phyloP scores from a whole-genome alignment of 2,113 vertebrate species.

The Dryoscopus gambensis region DNA sequence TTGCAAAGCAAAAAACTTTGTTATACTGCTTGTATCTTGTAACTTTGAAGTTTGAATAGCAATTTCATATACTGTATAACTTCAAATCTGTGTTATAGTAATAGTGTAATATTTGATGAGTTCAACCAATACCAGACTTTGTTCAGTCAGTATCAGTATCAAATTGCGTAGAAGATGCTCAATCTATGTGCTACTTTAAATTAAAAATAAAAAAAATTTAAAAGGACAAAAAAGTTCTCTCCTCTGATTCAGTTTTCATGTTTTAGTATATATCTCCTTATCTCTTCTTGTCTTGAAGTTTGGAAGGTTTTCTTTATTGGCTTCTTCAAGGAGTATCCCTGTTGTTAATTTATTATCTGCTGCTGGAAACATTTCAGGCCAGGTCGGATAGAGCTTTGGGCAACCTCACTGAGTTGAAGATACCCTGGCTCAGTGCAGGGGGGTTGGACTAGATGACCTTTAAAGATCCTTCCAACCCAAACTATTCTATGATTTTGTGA shows the following conservation, averaged over 20 bases:
- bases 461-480: background rate
- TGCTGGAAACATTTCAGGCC: background rate
- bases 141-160: background rate
- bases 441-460: background rate
- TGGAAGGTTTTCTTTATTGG: background rate
- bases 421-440: background rate
- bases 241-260: background rate
- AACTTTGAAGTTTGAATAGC: background rate
- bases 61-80: background rate
- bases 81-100: background rate
- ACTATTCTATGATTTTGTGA: background rate
- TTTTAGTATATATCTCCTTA: background rate
- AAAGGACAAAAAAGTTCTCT: background rate
- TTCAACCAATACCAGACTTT: background rate
- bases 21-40: background rate
- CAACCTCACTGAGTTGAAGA: background rate
- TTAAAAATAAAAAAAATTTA: background rate
- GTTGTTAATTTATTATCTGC: background rate
- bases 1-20: background rate
- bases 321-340: background rate
- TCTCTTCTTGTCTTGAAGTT: background rate
- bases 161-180: background rate
- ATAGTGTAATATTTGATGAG: background rate
- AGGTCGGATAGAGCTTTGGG: background rate
- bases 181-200: background rate